A percentile compares a stretch with the other conserved stretches of the same genome.
Evolutionary conservation across 2,113 vertebrate genomes (phyloP).

Genomic region (Eclectus roratus): DNA sequence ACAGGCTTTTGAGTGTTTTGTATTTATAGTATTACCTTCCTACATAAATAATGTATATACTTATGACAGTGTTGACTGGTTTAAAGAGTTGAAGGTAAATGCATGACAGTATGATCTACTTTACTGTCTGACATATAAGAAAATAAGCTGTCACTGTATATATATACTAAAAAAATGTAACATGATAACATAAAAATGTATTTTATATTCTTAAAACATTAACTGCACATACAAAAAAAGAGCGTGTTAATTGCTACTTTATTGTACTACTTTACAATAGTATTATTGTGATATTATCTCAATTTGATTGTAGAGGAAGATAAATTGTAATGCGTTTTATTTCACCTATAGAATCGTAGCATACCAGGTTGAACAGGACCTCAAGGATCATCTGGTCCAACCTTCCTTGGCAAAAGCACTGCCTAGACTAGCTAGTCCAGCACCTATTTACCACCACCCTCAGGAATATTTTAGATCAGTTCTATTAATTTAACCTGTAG

Average conservation of each 20-base stretch:
- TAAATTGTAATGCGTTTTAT: not conserved
- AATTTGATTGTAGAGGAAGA: constrained; percentile 2
- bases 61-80: not conserved
- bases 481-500: not conserved
- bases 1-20: not conserved
- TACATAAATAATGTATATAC: constrained; percentile 4
- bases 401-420: not conserved
- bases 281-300: not conserved
- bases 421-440: no score
- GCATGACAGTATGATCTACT: not conserved
- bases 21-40: not conserved
- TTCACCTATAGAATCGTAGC: not conserved
- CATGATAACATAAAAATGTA: not conserved
- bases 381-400: not conserved
- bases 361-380: not conserved
- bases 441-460: not conserved
- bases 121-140: not conserved
- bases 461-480: constrained; percentile 8
- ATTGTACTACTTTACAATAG: not conserved
- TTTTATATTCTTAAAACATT: not conserved
- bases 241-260: constrained; percentile 5
- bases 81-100: constrained; percentile 17
- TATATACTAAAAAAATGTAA: not conserved
- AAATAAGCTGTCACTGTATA: not conserved
- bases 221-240: not conserved